Percentiles rank a stretch among this genome's conserved stretches.
phyloP scores from a whole-genome alignment of 1,140 invertebrate species.

The Papilio helenus region DNA sequence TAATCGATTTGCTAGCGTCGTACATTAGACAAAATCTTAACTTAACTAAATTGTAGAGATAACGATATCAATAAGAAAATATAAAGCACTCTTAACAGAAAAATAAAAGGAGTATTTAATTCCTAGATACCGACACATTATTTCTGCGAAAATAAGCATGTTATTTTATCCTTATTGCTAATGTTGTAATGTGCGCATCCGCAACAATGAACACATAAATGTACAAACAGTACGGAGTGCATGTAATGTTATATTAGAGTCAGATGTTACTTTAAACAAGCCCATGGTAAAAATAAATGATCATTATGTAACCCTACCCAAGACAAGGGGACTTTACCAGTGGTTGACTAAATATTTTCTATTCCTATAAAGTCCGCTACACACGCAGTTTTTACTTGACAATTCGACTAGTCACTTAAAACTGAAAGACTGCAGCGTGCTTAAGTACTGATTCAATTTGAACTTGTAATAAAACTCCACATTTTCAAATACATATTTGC shows the following conservation, averaged over 20 bases:
- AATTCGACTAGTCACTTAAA: too few relatives aligned
- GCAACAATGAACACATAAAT: neutral
- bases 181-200: neutral
- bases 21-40: neutral
- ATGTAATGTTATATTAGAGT: neutral
- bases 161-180: neutral
- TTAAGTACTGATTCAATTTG: neutral
- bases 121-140: neutral
- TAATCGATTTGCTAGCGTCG: neutral
- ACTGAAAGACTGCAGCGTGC: too few relatives aligned
- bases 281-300: neutral
- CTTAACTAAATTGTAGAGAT: too few relatives aligned
- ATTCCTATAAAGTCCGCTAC: too few relatives aligned
- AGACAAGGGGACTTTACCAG: neutral
- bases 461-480: neutral
- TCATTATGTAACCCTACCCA: neutral
- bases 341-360: neutral
- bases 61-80: too few relatives aligned
- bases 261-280: neutral
- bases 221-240: neutral
- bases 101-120: neutral
- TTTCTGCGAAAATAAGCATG: neutral
- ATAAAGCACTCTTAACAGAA: neutral
- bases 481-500: too few relatives aligned
- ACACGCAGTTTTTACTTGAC: too few relatives aligned